These are phyloP conservation scores for Panopea generosa DNA, from an alignment of 2,888 invertebrate species.

Conservation along the genomic window DNA sequence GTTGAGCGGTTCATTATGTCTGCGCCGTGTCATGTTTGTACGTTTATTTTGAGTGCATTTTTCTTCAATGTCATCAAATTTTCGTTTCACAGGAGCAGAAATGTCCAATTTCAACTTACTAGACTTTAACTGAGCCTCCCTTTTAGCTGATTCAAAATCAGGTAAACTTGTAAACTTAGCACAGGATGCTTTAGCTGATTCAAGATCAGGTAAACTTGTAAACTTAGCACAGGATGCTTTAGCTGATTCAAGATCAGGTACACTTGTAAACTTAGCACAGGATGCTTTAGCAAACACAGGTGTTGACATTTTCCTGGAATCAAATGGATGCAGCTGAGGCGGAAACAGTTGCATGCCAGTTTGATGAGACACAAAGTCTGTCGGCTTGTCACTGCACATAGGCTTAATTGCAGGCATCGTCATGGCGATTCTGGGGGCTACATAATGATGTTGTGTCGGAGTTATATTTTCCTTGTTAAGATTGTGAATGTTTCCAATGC, in stretches of 20 bases:
- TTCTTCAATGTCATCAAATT: conserved; percentile 11
- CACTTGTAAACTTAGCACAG: conserved; percentile 18
- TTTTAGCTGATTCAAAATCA: conserved; percentile 37
- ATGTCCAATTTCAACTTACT: background rate
- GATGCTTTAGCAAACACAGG: conserved; percentile 21
- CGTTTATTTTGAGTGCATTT: background rate
- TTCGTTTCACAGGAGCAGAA: conserved; percentile 20
- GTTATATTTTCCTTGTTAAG: conserved; percentile 22
- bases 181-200: conserved; percentile 33
- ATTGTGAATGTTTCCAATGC: conserved; percentile 12
- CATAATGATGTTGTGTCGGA: conserved; percentile 6
- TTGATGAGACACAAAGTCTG: no score
- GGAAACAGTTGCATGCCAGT: background rate
- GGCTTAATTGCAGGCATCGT: conserved; percentile 5
- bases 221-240: conserved; percentile 26
- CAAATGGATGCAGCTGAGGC: background rate
- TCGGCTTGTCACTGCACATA: no score
- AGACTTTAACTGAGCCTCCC: background rate
- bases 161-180: conserved; percentile 32
- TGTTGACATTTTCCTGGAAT: conserved; percentile 38
- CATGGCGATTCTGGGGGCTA: conserved; percentile 7
- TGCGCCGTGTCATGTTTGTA: conserved; percentile 23
- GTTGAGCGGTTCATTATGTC: conserved; percentile 80
- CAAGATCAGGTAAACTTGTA: conserved; percentile 41
- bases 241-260: conserved; percentile 38